Percentiles rank a stretch among this genome's conserved stretches.
Conservation (phyloP, 1,140 invertebrate species). For the Hypsibius dujardini region DNA sequence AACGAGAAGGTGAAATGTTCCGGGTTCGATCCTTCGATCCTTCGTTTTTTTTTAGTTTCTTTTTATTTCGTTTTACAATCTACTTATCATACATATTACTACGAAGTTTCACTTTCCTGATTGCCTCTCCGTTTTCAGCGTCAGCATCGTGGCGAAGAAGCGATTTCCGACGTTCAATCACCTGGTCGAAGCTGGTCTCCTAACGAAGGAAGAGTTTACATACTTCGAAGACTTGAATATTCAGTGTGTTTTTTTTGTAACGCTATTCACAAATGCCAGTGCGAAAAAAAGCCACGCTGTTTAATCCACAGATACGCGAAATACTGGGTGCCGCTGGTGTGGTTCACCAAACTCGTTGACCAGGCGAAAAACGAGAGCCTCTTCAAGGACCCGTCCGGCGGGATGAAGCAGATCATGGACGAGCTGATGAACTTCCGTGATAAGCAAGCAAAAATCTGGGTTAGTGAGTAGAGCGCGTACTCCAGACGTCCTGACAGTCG, state of each 20-base stretch:
- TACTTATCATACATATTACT: slow-evolving; percentile 47
- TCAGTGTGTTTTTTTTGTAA: slow-evolving; percentile 30
- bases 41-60: too few species aligned
- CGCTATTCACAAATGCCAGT: too few species aligned
- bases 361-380: slow-evolving; percentile 36
- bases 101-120: too few species aligned
- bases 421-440: background rate
- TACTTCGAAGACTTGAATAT: slow-evolving; percentile 40
- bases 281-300: background rate
- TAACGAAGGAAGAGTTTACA: slow-evolving; percentile 43
- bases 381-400: background rate
- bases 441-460: slow-evolving; percentile 1
- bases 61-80: too few species aligned
- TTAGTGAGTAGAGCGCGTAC: too few species aligned
- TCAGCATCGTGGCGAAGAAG: slow-evolving; percentile 72
- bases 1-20: slow-evolving; percentile 23
- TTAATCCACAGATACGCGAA: slow-evolving; percentile 48
- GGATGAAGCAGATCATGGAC: background rate
- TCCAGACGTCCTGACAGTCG: too few species aligned
- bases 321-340: slow-evolving; percentile 76
- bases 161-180: slow-evolving; percentile 72
- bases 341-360: slow-evolving; percentile 75
- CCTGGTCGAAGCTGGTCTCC: slow-evolving; percentile 59
- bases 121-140: slow-evolving; percentile 43
- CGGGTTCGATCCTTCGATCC: too few species aligned